These are phyloP conservation scores for Lophotriccus pileatus DNA, from an alignment of 2,797 vertebrate genomes.

Conservation along the genomic window DNA sequence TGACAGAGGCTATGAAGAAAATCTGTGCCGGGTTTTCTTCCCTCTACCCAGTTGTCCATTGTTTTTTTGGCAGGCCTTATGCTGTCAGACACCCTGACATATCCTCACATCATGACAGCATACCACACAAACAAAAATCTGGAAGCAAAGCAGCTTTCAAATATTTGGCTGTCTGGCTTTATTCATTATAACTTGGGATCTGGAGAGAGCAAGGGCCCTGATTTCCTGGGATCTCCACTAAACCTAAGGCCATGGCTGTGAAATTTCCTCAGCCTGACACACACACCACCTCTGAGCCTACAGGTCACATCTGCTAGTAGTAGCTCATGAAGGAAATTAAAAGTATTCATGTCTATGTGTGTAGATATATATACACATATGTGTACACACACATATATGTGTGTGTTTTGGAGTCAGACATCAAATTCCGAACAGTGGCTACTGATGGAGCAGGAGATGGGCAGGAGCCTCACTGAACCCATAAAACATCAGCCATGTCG, in stretches of 20 bases:
- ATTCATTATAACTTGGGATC: background rate
- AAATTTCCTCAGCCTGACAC: background rate
- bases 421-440: background rate
- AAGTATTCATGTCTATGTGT: fast-evolving
- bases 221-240: background rate
- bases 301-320: background rate
- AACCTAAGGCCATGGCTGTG: background rate
- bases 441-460: background rate
- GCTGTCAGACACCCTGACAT: background rate
- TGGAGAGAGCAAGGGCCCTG: background rate
- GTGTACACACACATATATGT: background rate
- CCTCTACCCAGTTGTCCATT: background rate
- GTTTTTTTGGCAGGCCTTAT: background rate
- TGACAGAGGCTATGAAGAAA: background rate
- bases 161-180: background rate
- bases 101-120: background rate
- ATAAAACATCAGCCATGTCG: fast-evolving
- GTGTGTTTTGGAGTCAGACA: background rate
- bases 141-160: background rate
- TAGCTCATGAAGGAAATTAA: background rate
- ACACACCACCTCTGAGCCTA: background rate
- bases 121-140: background rate
- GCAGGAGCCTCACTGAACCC: background rate
- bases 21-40: background rate
- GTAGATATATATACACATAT: too few species aligned